Conservation (phyloP, 2,113 vertebrate species). For the human region DNA sequence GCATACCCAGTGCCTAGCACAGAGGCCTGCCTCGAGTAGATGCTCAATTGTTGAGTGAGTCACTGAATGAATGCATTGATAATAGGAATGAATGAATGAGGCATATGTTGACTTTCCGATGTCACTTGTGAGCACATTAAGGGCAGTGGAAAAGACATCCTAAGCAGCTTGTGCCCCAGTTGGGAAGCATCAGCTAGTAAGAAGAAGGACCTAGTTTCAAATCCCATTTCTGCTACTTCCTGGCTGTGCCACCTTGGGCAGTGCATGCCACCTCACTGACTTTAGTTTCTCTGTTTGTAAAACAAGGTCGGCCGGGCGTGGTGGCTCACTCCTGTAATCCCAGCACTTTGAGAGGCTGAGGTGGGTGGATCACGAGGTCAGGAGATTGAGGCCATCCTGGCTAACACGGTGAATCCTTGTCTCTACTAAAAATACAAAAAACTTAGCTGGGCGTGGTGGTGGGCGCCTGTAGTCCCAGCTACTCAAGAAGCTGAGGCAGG, state of each 20-base stretch:
- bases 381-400: too few species aligned
- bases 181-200: accelerated
- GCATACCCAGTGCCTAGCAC: accelerated
- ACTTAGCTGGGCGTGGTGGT: too few species aligned
- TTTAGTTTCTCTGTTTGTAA: not conserved
- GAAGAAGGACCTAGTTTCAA: not conserved
- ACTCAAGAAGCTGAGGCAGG: too few species aligned
- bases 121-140: too few species aligned
- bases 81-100: not conserved
- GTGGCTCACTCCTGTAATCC: too few species aligned
- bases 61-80: not conserved
- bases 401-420: too few species aligned
- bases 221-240: accelerated
- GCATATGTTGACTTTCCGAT: accelerated
- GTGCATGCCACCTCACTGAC: not conserved
- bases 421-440: too few species aligned
- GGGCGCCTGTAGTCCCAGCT: too few species aligned
- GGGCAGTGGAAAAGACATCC: not conserved
- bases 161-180: not conserved
- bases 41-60: not conserved
- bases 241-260: not conserved
- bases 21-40: accelerated
- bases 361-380: too few species aligned
- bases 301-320: not conserved
- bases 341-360: too few species aligned